Base-by-base conservation (phyloP, 2,888 invertebrate species). In the Tetragonisca angustula region DNA sequence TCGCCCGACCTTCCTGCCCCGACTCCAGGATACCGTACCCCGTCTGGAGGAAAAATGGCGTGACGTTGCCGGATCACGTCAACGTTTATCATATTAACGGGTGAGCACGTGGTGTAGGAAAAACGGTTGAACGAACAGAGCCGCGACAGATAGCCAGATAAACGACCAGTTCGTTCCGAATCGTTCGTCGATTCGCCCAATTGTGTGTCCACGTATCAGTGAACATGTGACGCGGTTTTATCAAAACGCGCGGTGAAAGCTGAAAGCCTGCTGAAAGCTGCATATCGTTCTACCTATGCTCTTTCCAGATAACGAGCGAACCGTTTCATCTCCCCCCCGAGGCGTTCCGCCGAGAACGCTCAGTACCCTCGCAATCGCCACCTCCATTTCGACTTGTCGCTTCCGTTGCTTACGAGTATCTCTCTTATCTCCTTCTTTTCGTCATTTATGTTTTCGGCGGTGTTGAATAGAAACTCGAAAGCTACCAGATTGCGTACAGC, bases 1-100 rank as follows among this genome's bases (percentile, higher is more conserved):
- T 95, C 90, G 95, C 95, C 64, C 95, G 95, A 24, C 93, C 95
- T 69, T 95, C 95, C 83, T 95, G 94, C 81, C 94, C 95, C 82
- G 94, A 94, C 68, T 93, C 93, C 67, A 91, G 87, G 87, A 92
- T 94, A 49, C 93, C 94, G 62, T 90, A 93, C 90, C 94, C 94
- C 64, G 90, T 91, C 36, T 94, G 94, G 94, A 92, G 90, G 84
- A 94, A 94, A 91, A 92, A 93, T 88, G 91, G 92, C 49, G 89
- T 91, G 79, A 88, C 82, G 71, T 79, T 94, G 76, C 93, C 94
- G 79, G 92, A 93, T 90, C 92, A 93, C 85, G 92, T 94, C 82
- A 90, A 92, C 88, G 90, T 94, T 90, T 91, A 93, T 91, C 92
- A 93, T 89, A 91, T 91, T 87, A 94, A 94, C 88, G 92, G 94